Percentiles rank a stretch among this genome's conserved stretches.
phyloP scores from a whole-genome alignment of 2,113 vertebrate genomes.

The Galemys pyrenaicus region DNA sequence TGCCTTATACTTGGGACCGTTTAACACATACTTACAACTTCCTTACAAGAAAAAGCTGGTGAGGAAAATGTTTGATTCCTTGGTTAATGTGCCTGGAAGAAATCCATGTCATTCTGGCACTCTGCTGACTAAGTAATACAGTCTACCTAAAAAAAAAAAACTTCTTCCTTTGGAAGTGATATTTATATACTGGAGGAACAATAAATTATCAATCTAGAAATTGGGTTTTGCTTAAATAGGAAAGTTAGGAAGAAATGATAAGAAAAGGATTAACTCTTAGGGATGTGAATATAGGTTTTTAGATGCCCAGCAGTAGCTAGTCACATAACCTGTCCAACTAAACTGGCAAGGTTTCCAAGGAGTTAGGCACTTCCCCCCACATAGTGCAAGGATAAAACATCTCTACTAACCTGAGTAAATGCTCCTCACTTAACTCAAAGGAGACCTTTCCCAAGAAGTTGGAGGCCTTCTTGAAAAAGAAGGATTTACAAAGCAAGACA shows the following conservation, averaged over 20 bases:
- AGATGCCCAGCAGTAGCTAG: conserved; percentile 46
- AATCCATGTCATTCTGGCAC: conserved; percentile 65
- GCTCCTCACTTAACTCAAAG: background rate
- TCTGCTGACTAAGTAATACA: conserved; percentile 55
- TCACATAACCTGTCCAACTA: background rate
- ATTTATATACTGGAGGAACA: conserved; percentile 32
- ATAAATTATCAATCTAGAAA: conserved; percentile 55
- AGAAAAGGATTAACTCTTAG: conserved; percentile 17
- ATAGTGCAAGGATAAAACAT: background rate
- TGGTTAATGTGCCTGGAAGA: conserved; percentile 60
- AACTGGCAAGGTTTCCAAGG: conserved; percentile 10
- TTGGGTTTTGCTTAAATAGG: conserved; percentile 40
- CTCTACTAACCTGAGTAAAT: conserved; percentile 12
- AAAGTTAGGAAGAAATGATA: conserved; percentile 48
- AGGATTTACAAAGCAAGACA: conserved; percentile 33
- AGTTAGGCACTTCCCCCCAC: background rate
- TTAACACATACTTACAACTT: conserved; percentile 72
- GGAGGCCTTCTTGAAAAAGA: background rate
- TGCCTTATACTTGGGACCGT: conserved; percentile 55
- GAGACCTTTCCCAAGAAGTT: conserved; percentile 18
- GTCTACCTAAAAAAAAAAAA: background rate
- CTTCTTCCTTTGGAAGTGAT: conserved; percentile 35
- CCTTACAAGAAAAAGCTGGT: conserved; percentile 63
- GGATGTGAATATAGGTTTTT: conserved; percentile 4
- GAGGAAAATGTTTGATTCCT: conserved; percentile 59